Evolutionary conservation across 2,888 invertebrate species (phyloP).

Genomic region (Heliconius cydno): DNA sequence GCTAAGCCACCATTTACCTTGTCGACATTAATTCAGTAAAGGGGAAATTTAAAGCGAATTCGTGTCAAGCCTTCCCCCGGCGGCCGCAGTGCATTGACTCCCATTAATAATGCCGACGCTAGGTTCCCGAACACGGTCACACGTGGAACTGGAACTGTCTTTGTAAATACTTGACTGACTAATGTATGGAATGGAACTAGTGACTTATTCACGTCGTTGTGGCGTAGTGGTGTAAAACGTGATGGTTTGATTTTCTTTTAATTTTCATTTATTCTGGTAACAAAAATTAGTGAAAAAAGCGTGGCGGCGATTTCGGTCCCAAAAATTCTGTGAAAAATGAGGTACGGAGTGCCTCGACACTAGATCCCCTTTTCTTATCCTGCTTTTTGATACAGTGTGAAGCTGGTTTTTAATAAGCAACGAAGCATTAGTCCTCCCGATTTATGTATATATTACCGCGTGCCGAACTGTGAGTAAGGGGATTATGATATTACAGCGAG

Average conservation of each 20-base stretch:
- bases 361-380: not conserved
- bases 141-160: slow-evolving; percentile 48
- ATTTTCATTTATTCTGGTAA: not conserved
- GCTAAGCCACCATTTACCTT: slow-evolving; percentile 45
- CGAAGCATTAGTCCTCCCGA: slow-evolving; percentile 4
- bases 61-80: slow-evolving; percentile 51
- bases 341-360: not conserved
- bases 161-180: slow-evolving; percentile 38
- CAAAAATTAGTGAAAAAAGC: too few relatives aligned
- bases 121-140: slow-evolving; percentile 50
- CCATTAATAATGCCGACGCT: slow-evolving; percentile 56
- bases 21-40: slow-evolving; percentile 49
- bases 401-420: too few relatives aligned
- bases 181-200: slow-evolving; percentile 24
- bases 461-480: slow-evolving; percentile 14
- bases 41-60: slow-evolving; percentile 47
- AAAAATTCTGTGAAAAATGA: not conserved
- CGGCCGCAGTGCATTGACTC: slow-evolving; percentile 53
- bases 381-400: too few relatives aligned
- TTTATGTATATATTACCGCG: not conserved
- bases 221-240: not conserved
- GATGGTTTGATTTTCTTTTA: not conserved
- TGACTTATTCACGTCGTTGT: not conserved
- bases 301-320: not conserved
- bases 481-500: slow-evolving; percentile 12